Conservation (phyloP, 2,888 invertebrate genomes). For the Incurvaria masculella region DNA sequence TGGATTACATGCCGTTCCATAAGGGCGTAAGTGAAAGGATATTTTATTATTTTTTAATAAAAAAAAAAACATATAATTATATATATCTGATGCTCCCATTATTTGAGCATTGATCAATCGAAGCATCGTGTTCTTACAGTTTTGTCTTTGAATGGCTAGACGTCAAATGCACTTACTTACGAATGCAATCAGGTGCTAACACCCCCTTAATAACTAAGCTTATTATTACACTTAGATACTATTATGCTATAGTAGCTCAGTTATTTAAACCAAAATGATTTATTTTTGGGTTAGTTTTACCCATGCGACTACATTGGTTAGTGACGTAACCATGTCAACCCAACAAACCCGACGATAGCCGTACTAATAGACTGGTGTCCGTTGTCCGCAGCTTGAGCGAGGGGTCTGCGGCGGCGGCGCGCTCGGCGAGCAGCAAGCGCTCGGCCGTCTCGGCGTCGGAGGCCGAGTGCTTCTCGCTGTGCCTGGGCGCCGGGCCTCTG, state of each 20-base stretch:
- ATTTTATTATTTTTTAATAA: too few relatives aligned
- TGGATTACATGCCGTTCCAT: too few relatives aligned
- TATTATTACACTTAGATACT: constrained; percentile 8
- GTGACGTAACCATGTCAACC: background rate
- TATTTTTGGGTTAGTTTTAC: constrained; percentile 3
- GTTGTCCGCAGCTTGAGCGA: constrained; percentile 10
- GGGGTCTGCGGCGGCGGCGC: constrained; percentile 34
- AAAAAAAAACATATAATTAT: too few relatives aligned
- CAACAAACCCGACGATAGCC: constrained; percentile 4
- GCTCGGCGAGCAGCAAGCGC: constrained; percentile 56
- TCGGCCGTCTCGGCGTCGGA: constrained; percentile 68
- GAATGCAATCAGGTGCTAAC: too few relatives aligned
- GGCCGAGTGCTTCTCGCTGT: constrained; percentile 73
- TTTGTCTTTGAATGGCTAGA: too few relatives aligned
- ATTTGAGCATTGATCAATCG: too few relatives aligned
- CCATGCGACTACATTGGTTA: background rate
- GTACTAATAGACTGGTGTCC: constrained; percentile 4
- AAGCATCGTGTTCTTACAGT: too few relatives aligned
- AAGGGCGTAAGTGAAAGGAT: too few relatives aligned
- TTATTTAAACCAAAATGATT: too few relatives aligned
- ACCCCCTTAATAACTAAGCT: too few relatives aligned
- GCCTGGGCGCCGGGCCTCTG: constrained; percentile 99
- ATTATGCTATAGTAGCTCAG: background rate
- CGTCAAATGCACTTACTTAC: constrained; percentile 4
- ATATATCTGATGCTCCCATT: too few relatives aligned